Evolutionary conservation across 2,797 vertebrate genomes (phyloP), one percentile per base, ranked within the genome.

Genomic region (Heliangelus exortis): DNA sequence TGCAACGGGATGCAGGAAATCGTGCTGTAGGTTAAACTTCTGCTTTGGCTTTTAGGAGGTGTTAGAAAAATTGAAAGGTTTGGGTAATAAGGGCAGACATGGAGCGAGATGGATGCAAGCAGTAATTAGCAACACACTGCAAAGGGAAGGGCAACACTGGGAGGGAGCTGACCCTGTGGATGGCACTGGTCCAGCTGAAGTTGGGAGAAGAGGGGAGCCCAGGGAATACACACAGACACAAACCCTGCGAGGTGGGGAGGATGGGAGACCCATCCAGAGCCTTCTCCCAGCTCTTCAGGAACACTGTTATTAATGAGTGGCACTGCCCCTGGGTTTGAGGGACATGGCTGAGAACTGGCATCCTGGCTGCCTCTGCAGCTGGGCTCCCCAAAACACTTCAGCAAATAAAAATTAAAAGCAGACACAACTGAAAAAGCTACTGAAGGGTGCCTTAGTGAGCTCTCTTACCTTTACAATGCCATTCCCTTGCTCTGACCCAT

Each of bases 331-430:
- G 61, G 53, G 48, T 51, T 87, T 86, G 66, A 84, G 75, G 66
- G 25, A 51, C 21, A 10, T 47, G 43, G 74, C 82, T 86, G 82
- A 39, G 43, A 67, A 18, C 41, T 39, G 67, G 28, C 67, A 34
- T 8, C 2, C 0, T 7, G 33, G 20, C 45, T 28, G 43, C 33
- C 26, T 50, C 33, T 2, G 4, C 43, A 75, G 50, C 51, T 43
- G 47, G 29, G 43, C 20, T 90, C 72, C 72, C 54, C 71, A 80
- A 95, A 87, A 48, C 20, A 31, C 68, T 61, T 58, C 9, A 57
- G 72, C 12, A 85, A 74, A 59, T 43, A 78, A 83, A 87, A 92
- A 86, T 75, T 31, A 83, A 85, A 85, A 75, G 76, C 82, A 78
- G 69, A 55, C 22, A 23, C 34, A 39, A 12, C 45, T 84, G 62